Percentiles rank a stretch among this genome's conserved stretches.
Conservation (phyloP, 2,888 invertebrate genomes). For the Pemphredon lugubris region DNA sequence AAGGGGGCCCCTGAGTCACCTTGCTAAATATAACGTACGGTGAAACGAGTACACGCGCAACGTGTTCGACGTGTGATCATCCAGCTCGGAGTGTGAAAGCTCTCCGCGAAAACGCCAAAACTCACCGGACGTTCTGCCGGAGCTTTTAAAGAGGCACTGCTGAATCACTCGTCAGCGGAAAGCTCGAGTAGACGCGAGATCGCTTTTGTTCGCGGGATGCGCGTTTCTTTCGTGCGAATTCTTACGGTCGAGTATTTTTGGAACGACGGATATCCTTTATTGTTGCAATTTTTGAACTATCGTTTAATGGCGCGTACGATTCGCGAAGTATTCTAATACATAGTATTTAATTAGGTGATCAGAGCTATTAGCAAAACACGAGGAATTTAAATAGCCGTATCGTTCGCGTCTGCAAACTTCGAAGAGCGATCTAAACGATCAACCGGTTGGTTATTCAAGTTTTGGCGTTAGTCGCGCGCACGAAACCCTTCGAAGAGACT, state of each 20-base stretch:
- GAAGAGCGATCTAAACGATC: too few species aligned
- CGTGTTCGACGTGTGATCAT: conserved; percentile 61
- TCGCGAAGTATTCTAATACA: too few species aligned
- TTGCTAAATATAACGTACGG: conserved; percentile 66
- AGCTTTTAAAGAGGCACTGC: conserved; percentile 61
- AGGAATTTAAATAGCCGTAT: too few species aligned
- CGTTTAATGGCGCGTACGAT: too few species aligned
- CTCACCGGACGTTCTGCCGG: conserved; percentile 35
- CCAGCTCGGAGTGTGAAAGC: conserved; percentile 50
- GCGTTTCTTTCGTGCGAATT: neutral
- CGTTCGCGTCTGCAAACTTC: too few species aligned
- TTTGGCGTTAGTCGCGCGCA: too few species aligned
- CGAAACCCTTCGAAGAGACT: too few species aligned
- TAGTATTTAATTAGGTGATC: too few species aligned
- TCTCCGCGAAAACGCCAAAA: conserved; percentile 51
- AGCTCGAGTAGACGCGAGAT: neutral
- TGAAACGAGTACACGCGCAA: conserved; percentile 43
- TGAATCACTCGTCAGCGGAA: conserved; percentile 31
- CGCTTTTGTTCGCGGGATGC: conserved; percentile 14
- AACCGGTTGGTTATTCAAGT: too few species aligned
- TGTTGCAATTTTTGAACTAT: too few species aligned
- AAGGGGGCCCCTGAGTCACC: conserved; percentile 63
- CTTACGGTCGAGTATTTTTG: neutral
- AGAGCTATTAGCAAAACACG: too few species aligned
- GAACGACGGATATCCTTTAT: neutral